These are phyloP conservation scores for Bathynomus jamesi DNA, from an alignment of 1,140 invertebrate genomes.

Conservation along the genomic window DNA sequence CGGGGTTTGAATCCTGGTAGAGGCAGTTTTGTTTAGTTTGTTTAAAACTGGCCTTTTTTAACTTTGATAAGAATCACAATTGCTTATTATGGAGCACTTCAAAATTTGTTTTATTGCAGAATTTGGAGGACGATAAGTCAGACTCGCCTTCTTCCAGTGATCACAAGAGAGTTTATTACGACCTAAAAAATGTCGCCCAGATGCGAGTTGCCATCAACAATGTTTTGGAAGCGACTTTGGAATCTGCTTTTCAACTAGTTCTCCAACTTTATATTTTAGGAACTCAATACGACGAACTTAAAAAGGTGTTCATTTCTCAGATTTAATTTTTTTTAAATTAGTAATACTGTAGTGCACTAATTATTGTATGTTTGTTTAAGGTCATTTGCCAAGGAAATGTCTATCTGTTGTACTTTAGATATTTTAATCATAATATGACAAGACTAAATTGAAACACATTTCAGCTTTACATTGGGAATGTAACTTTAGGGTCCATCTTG, in stretches of 20 bases:
- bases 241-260: not conserved
- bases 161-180: not conserved
- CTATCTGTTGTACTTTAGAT: too few species aligned
- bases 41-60: too few species aligned
- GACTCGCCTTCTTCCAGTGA: not conserved
- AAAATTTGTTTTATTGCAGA: not conserved
- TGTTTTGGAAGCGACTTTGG: not conserved
- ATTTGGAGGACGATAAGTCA: not conserved
- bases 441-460: too few species aligned
- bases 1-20: too few species aligned
- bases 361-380: too few species aligned
- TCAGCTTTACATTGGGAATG: not conserved
- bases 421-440: too few species aligned
- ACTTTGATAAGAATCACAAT: too few species aligned
- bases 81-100: too few species aligned
- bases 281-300: not conserved
- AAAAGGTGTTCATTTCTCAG: not conserved
- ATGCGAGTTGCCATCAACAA: not conserved
- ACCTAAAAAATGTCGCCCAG: not conserved
- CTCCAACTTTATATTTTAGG: not conserved
- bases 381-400: too few species aligned
- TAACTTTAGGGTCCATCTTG: not conserved
- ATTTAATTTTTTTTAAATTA: not conserved
- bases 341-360: not conserved
- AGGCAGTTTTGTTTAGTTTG: too few species aligned